Percentiles rank a stretch among this genome's conserved stretches.
phyloP scores from a whole-genome alignment of 2,113 vertebrate species.

The Collichthys lucidus region DNA sequence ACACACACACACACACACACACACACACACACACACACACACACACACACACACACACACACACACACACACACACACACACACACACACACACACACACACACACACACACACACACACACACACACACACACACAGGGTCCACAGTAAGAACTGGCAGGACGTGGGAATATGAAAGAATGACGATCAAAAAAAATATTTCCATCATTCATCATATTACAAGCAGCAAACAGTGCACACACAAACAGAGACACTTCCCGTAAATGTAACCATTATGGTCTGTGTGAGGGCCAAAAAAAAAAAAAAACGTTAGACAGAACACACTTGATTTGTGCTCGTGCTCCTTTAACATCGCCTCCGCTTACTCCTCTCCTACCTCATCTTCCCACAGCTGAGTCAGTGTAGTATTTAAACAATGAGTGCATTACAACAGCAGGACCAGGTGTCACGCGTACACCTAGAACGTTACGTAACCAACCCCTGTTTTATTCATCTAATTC shows the following conservation, averaged over 20 bases:
- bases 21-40: neutral
- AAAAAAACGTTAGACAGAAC: neutral
- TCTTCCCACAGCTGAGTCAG: too few relatives aligned
- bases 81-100: neutral
- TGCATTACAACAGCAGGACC: neutral
- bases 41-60: neutral
- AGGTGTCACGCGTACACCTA: too few relatives aligned
- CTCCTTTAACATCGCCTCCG: neutral
- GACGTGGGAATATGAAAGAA: constrained; percentile 26
- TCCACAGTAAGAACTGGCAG: neutral
- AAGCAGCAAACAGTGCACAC: neutral
- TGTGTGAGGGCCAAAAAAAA: neutral
- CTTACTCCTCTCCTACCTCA: neutral
- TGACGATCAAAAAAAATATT: neutral
- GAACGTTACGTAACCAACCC: neutral
- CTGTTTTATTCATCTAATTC: constrained; percentile 20
- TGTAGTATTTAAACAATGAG: too few relatives aligned
- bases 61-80: neutral
- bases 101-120: neutral
- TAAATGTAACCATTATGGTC: too few relatives aligned
- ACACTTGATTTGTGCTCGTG: neutral
- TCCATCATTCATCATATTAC: constrained; percentile 24
- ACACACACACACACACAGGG: neutral
- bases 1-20: neutral
- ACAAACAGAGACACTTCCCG: neutral